These are phyloP conservation scores for Typhlomys cinereus DNA, from an alignment of 2,113 vertebrate genomes.

Conservation along the genomic window DNA sequence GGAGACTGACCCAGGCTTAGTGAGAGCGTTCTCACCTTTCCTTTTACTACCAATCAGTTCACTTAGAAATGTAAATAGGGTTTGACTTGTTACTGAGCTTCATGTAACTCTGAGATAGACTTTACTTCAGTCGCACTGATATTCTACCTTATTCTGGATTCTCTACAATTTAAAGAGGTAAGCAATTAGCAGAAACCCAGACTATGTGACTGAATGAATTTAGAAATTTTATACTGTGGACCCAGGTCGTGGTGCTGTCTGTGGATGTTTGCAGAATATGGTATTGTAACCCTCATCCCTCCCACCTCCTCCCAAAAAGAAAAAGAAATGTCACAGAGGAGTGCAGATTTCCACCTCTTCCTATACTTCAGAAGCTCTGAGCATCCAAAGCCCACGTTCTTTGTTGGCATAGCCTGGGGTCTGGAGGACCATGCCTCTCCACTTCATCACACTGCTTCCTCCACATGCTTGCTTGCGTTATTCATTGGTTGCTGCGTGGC, in stretches of 20 bases:
- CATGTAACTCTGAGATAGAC: not conserved
- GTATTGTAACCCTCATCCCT: not conserved
- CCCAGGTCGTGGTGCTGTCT: not conserved
- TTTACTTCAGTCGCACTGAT: not conserved
- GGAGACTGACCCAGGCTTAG: conserved; percentile 62
- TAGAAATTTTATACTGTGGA: not conserved
- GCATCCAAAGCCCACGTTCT: not conserved
- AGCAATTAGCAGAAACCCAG: not conserved
- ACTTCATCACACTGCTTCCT: not conserved
- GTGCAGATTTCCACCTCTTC: not conserved
- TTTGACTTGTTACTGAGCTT: not conserved
- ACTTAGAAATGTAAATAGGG: conserved; percentile 44
- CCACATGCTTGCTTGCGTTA: not conserved
- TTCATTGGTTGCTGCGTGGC: not conserved
- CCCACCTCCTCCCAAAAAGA: conserved; percentile 16
- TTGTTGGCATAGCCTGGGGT: not conserved
- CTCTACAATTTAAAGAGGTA: conserved; percentile 29
- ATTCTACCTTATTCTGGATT: not conserved
- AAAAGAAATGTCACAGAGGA: not conserved
- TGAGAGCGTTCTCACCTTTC: not conserved
- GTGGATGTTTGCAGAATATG: not conserved
- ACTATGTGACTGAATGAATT: not conserved
- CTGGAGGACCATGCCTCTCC: not conserved
- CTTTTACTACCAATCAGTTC: conserved; percentile 39
- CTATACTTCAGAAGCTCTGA: not conserved